phyloP scores from a whole-genome alignment of 2,888 invertebrate species.

The Lutraria lutraria region DNA sequence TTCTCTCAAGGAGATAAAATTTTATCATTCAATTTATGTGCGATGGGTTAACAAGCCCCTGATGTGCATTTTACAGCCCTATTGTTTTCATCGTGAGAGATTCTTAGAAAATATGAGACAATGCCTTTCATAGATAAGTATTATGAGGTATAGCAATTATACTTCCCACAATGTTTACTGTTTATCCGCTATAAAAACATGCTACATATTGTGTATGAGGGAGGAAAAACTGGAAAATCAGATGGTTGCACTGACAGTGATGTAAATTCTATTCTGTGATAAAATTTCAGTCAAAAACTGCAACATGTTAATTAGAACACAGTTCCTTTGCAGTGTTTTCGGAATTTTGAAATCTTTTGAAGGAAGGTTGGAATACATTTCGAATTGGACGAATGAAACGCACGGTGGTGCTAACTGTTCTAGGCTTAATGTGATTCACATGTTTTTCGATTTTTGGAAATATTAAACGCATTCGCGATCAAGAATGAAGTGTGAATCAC shows the following conservation, averaged over 20 bases:
- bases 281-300: neutral
- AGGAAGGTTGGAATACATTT: neutral
- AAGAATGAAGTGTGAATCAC: neutral
- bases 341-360: neutral
- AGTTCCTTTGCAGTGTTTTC: neutral
- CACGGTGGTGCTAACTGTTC: neutral
- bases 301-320: neutral
- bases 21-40: too few relatives aligned
- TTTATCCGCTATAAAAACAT: conserved; percentile 16
- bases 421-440: conserved; percentile 16
- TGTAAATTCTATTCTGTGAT: neutral
- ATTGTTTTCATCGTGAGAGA: neutral
- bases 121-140: neutral
- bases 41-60: too few relatives aligned
- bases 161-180: neutral
- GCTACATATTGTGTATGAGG: neutral
- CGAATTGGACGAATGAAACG: neutral
- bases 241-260: neutral
- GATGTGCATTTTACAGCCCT: neutral
- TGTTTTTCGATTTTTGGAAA: conserved; percentile 4
- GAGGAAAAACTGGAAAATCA: neutral
- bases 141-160: conserved; percentile 16
- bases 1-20: too few relatives aligned
- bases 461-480: neutral
- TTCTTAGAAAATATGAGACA: conserved; percentile 13